Percentiles rank a stretch among this genome's conserved stretches.
phyloP scores from a whole-genome alignment of 2,113 vertebrate genomes.

The Oreochromis tanganicae region DNA sequence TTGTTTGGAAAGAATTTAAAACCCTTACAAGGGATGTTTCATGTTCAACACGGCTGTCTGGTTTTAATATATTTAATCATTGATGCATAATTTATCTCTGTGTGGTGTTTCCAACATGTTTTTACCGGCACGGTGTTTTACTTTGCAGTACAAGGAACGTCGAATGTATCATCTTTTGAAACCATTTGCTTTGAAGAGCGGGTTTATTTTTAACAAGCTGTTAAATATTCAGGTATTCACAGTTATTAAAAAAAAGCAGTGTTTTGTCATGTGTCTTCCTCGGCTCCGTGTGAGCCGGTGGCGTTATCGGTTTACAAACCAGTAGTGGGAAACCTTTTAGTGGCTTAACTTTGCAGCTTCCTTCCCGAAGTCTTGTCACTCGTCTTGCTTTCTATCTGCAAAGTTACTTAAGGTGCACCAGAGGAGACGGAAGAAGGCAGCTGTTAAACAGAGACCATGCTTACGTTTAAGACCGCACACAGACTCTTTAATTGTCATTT shows the following conservation, averaged over 20 bases:
- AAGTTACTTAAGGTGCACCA: background rate
- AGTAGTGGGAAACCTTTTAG: conserved; percentile 10
- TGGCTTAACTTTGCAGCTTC: conserved; percentile 1
- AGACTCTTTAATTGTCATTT: conserved; percentile 38
- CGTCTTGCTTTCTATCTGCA: background rate
- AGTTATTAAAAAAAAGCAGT: background rate
- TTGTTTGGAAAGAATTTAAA: background rate
- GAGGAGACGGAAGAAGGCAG: background rate
- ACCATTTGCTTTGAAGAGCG: background rate
- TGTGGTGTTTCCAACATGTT: background rate
- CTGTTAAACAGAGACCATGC: conserved; percentile 5
- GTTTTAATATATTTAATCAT: background rate
- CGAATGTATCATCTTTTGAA: conserved; percentile 22
- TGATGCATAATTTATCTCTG: background rate
- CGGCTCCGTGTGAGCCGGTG: background rate
- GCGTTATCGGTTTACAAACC: background rate
- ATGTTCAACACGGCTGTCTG: background rate
- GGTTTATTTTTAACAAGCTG: conserved; percentile 3
- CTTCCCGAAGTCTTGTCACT: background rate
- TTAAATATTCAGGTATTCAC: conserved; percentile 35
- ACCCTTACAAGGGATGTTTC: background rate
- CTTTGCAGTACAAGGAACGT: background rate
- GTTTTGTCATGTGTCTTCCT: background rate
- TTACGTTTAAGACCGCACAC: conserved; percentile 43
- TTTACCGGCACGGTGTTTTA: background rate